Percentiles rank a stretch among this genome's conserved stretches.
Evolutionary conservation across 2,113 vertebrate species (phyloP).

Genomic region (Alethe diademata): DNA sequence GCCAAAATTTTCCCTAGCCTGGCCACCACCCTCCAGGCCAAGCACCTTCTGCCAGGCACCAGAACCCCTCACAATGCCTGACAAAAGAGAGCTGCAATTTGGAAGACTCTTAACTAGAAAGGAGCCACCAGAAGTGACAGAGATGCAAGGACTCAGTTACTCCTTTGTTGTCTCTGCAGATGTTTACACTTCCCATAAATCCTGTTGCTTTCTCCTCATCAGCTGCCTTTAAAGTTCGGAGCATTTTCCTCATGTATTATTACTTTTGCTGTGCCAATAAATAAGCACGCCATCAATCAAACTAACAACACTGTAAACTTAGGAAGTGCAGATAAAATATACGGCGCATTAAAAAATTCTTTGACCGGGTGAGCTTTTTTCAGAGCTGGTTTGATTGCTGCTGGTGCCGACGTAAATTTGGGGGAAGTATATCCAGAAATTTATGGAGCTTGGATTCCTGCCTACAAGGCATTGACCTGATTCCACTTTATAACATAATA

Average conservation of each 20-base stretch:
- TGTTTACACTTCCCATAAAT: conserved; percentile 76
- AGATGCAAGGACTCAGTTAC: conserved; percentile 69
- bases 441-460: conserved; percentile 55
- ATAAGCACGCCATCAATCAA: conserved; percentile 74
- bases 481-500: conserved; percentile 69
- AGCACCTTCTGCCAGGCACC: neutral
- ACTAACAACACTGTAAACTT: conserved; percentile 78
- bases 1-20: neutral
- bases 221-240: conserved; percentile 60
- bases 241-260: conserved; percentile 73
- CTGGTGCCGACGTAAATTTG: conserved; percentile 69
- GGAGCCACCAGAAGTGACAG: neutral
- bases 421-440: conserved; percentile 51
- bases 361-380: conserved; percentile 59
- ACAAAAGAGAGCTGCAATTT: neutral
- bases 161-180: conserved; percentile 69
- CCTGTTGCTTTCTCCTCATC: conserved; percentile 59
- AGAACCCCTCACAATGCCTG: neutral
- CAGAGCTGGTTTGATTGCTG: conserved; percentile 52
- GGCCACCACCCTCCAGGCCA: neutral
- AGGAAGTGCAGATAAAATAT: conserved; percentile 76
- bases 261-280: conserved; percentile 71
- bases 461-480: conserved; percentile 49
- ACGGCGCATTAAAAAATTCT: conserved; percentile 70
- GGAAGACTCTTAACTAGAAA: conserved; percentile 20